phyloP scores from a whole-genome alignment of 2,113 vertebrate species.

The Hyperopisus bebe region DNA sequence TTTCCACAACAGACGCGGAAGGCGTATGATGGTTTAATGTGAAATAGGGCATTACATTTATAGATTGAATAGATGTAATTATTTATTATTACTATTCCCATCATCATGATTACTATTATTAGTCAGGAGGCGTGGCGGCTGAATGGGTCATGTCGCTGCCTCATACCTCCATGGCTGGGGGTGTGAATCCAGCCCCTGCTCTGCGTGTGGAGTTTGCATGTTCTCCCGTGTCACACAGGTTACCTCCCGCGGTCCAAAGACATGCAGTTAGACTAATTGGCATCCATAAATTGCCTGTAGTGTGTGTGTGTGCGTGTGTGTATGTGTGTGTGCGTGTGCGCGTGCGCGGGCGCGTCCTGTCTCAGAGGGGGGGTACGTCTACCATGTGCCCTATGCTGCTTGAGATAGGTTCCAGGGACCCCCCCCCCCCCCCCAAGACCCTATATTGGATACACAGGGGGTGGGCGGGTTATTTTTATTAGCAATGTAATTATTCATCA shows the following conservation, averaged over 20 bases:
- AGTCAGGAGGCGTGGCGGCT: slow-evolving; percentile 16
- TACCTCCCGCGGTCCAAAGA: neutral
- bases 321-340: neutral
- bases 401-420: neutral
- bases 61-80: slow-evolving; percentile 63
- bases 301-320: neutral
- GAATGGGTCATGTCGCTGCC: neutral
- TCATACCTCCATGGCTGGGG: neutral
- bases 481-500: slow-evolving; percentile 58
- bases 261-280: neutral
- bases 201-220: neutral
- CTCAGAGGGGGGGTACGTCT: neutral
- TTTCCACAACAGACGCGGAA: slow-evolving; percentile 72
- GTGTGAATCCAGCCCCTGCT: neutral
- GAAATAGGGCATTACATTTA: slow-evolving; percentile 72
- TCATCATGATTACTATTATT: slow-evolving; percentile 56
- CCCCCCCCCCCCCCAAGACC: neutral
- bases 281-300: neutral
- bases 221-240: neutral
- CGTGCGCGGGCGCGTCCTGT: neutral
- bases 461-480: slow-evolving; percentile 36
- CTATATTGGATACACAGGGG: neutral
- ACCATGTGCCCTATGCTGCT: neutral
- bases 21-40: slow-evolving; percentile 65
- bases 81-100: slow-evolving; percentile 47